Evolutionary conservation across 2,113 vertebrate species (phyloP), one percentile per base, ranked within the genome.

Genomic region (Zeus faber): DNA sequence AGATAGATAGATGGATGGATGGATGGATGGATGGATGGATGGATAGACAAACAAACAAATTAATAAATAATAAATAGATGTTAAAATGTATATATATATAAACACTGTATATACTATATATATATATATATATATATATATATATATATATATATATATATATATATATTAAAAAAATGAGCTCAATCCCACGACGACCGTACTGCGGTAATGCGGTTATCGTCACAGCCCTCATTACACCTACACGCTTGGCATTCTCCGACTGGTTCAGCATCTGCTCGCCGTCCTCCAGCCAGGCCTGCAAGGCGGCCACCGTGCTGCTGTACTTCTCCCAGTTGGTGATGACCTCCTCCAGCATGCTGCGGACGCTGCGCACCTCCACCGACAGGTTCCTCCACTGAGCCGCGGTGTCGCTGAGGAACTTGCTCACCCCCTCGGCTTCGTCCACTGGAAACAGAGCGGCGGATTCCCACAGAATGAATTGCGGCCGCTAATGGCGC

Each of bases 271-370:
- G 85, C 94, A 96, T 94, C 70, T 95, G 94, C 70, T 98, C 97
- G 0, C 92, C 97, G 49, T 99, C 96, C 68, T 99, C 97, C 11
- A 99, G 87, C 96, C 96, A 99, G 56, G 94, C 95, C 69, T 99
- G 97, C 45, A 99, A 84, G 45, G 88, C 86, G n/a, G 92, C 91
- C 67, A 99, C 96, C 0, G 92, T 94, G 75, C 85, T 88, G 54
- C 89, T 92, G 1, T 98, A 98, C 54, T 96, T 93, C 65, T 98
- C 94, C 97, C 97, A 99, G 78, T 98, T 98, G 31, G 91, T 79
- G 33, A 98, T 89, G 22, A 99, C 97, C 80, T 99, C 97, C 69
- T 99, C 96, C 74, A 99, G 85, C 97, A 99, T 99, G 85, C 96
- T 98, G 57, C 92, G 88, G 7, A 98, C 97, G 0, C 97, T 97